phyloP scores from a whole-genome alignment of 2,113 vertebrate species.

The Chloropsis hardwickii region DNA sequence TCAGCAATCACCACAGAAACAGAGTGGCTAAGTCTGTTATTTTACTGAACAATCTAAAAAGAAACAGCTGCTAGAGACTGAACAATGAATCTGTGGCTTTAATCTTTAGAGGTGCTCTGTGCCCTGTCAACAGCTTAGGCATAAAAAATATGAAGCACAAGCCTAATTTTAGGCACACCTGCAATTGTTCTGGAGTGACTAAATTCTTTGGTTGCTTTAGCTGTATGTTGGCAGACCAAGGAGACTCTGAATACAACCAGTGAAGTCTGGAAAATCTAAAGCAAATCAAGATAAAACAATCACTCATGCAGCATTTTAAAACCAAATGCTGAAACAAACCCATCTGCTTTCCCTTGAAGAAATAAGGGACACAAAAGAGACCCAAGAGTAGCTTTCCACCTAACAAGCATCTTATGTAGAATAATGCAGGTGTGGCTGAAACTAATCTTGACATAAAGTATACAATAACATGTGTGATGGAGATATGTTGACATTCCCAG shows the following conservation, averaged over 20 bases:
- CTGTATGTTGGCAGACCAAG: neutral
- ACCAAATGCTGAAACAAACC: neutral
- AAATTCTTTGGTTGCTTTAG: neutral
- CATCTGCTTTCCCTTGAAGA: neutral
- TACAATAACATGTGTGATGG: accelerated
- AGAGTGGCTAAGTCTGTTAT: neutral
- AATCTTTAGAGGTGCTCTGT: neutral
- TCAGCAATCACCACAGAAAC: neutral
- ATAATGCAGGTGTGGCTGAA: neutral
- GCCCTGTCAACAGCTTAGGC: neutral
- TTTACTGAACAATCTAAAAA: neutral
- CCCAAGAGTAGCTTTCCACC: neutral
- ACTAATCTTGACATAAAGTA: neutral
- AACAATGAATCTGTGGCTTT: neutral
- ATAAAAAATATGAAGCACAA: neutral
- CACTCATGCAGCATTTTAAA: neutral
- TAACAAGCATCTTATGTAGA: neutral
- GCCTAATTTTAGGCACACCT: neutral
- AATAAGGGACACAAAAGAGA: neutral
- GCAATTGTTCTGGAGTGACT: neutral
- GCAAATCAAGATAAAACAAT: neutral
- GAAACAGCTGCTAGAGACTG: neutral
- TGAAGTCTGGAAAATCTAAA: neutral
- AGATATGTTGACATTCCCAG: neutral
- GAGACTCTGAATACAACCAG: neutral